Base-by-base conservation (phyloP, 1,140 invertebrate species). In the Cardiocondyla obscurior region DNA sequence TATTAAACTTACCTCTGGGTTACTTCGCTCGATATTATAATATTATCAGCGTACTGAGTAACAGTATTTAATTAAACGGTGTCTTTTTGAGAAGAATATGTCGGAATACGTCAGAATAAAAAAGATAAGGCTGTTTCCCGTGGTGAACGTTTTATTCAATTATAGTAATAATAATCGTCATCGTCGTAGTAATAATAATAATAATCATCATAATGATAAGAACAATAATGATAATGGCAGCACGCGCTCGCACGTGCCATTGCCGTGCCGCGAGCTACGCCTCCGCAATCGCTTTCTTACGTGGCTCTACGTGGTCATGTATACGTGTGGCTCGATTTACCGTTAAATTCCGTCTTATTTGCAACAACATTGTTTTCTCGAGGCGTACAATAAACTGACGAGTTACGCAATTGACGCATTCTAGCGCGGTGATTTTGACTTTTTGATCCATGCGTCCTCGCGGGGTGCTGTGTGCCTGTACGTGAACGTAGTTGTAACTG, bases 121-220 rank as follows among this genome's bases (percentile, higher is more conserved):
- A 70, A 6, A 42, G 12, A 42, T 12, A 19, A 64, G n/a, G 57
- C 42, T 14, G 25, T 73, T 49, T 3, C 73, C 90, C 87, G 88
- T 91, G 86, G 91, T 93, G 90, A 92, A 93, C 89, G 81, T 92
- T 92, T 93, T 92, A 93, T 93, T 93, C 90, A 90, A 90, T 91
- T 89, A 90, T 86, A 90, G 86, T 89, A 91, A 87, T 90, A 90
- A 92, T 90, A 91, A 89, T 90, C 83, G 86, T 90, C 85, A 88
- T 83, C 58, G 69, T 81, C 62, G 53, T 69, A 60, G 44, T 76
- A 67, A 67, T 83, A 77, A 82, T 83, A 76, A 83, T 74, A 28
- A 77, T 82, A 82, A 60, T 77, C 44, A 65, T 51, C 42, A 64
- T 64, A 76, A 77, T 87, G 53, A 84, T 79, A 62, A 74, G 69